Conservation (phyloP, 2,113 vertebrate genomes). For the Oreamnos americanus region DNA sequence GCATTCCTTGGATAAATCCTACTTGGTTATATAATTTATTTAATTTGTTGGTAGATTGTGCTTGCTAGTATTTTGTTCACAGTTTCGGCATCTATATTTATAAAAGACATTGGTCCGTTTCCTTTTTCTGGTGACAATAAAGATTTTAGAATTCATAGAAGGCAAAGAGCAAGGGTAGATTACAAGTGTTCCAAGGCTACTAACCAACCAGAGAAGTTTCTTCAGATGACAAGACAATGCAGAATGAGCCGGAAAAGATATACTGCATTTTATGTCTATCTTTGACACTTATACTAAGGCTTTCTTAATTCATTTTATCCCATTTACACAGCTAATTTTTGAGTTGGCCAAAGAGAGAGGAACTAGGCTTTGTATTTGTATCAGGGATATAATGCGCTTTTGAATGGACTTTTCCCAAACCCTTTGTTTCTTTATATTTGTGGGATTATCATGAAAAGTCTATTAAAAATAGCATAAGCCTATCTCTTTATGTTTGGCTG, state of each 20-base stretch:
- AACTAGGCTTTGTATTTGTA: not conserved
- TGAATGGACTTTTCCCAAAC: not conserved
- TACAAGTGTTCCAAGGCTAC: not conserved
- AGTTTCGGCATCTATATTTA: not conserved
- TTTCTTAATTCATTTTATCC: not conserved
- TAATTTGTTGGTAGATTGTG: not conserved
- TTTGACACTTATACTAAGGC: not conserved
- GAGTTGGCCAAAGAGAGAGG: not conserved
- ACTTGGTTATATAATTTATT: not conserved
- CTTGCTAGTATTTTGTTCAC: not conserved
- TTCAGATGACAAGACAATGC: not conserved
- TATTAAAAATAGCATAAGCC: not conserved
- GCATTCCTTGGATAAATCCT: not conserved
- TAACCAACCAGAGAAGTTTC: not conserved
- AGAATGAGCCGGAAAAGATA: not conserved
- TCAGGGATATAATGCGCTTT: not conserved
- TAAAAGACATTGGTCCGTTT: not conserved
- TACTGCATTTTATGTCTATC: not conserved
- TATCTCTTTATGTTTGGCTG: not conserved
- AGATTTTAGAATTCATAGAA: not conserved
- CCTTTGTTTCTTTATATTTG: not conserved
- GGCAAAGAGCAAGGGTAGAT: not conserved
- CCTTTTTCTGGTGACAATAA: not conserved
- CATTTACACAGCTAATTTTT: not conserved
- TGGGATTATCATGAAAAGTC: not conserved